Conservation (phyloP, 2,888 invertebrate genomes). For the Drosophila neotestacea region DNA sequence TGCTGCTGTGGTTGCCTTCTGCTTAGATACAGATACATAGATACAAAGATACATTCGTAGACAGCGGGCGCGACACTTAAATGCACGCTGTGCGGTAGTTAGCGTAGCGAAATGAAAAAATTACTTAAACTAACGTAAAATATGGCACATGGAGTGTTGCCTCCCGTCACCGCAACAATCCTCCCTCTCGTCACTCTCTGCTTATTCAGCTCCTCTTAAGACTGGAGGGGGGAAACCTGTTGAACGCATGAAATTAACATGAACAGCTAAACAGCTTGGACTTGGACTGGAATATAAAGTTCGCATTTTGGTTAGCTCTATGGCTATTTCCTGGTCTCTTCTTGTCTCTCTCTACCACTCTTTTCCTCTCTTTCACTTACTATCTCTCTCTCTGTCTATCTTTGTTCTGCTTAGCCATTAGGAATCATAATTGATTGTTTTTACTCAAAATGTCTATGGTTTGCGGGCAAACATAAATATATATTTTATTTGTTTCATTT, state of each 20-base stretch:
- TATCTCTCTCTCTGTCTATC: neutral
- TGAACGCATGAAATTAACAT: conserved; percentile 77
- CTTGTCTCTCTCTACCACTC: conserved; percentile 7
- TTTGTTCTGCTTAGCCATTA: conserved; percentile 54
- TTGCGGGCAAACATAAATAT: conserved; percentile 51
- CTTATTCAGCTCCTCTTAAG: neutral
- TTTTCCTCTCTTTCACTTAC: neutral
- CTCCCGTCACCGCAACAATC: neutral
- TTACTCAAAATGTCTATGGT: conserved; percentile 23
- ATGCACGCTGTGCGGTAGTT: conserved; percentile 78
- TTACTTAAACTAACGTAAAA: conserved; percentile 67
- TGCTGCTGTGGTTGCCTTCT: conserved; percentile 29
- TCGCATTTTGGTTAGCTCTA: conserved; percentile 45
- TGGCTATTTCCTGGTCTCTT: conserved; percentile 55
- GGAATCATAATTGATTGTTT: conserved; percentile 64
- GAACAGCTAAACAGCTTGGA: conserved; percentile 43
- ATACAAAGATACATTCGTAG: conserved; percentile 32
- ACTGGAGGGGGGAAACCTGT: conserved; percentile 58
- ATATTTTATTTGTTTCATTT: conserved; percentile 3
- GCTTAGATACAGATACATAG: conserved; percentile 38
- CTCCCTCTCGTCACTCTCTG: too few species aligned
- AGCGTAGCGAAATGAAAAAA: conserved; percentile 73
- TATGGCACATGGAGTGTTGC: conserved; percentile 47
- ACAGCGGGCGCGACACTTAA: conserved; percentile 64
- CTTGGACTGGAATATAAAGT: conserved; percentile 48